Conservation (phyloP, 2,797 vertebrate genomes). For the Halcyon chelicuti region DNA sequence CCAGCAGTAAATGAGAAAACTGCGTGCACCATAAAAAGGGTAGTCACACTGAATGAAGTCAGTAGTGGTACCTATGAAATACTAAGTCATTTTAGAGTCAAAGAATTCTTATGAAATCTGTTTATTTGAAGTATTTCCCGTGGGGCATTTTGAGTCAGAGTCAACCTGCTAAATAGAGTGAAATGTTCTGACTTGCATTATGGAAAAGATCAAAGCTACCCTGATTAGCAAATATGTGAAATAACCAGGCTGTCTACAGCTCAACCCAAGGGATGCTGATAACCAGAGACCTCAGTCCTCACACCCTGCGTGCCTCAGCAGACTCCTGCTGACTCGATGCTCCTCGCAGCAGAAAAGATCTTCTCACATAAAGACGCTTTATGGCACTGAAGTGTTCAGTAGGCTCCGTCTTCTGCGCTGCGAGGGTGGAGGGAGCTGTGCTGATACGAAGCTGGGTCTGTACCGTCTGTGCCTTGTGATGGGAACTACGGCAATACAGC, state of each 20-base stretch:
- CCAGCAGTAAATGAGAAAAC: slow-evolving; percentile 24
- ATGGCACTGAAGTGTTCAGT: not conserved
- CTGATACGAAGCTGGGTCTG: fast-evolving
- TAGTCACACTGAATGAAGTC: not conserved
- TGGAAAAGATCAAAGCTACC: not conserved
- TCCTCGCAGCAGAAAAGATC: not conserved
- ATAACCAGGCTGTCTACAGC: not conserved
- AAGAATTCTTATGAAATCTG: slow-evolving; percentile 11
- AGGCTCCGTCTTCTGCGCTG: not conserved
- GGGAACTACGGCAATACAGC: not conserved
- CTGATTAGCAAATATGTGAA: not conserved
- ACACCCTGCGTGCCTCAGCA: fast-evolving
- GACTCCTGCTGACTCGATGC: not conserved
- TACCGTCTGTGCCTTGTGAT: not conserved
- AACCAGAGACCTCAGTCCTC: not conserved
- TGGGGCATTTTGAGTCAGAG: not conserved
- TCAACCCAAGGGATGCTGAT: not conserved
- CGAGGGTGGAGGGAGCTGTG: not conserved
- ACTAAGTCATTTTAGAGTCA: not conserved
- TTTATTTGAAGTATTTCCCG: not conserved
- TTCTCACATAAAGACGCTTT: not conserved
- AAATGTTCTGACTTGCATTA: not conserved
- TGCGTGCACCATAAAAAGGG: not conserved
- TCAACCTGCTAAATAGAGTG: not conserved
- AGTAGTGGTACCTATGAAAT: not conserved